Percentiles rank a stretch among this genome's conserved stretches.
phyloP scores from a whole-genome alignment of 1,140 invertebrate species.

The Gonioctena quinquepunctata region DNA sequence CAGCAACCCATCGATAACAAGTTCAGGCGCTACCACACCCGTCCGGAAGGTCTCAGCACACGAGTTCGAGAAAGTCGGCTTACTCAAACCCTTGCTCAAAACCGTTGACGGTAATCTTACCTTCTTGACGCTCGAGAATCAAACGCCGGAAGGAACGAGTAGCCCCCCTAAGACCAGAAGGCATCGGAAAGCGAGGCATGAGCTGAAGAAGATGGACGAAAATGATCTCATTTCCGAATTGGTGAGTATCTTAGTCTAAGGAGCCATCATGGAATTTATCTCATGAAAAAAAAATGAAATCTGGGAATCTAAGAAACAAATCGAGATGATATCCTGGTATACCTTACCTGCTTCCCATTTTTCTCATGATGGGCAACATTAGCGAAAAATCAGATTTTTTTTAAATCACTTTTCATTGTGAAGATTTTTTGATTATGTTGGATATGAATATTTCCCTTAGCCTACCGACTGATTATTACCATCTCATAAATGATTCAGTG shows the following conservation, averaged over 20 bases:
- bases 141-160: conserved; percentile 51
- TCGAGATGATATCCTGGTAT: too few species aligned
- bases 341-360: too few species aligned
- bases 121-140: conserved; percentile 68
- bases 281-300: too few species aligned
- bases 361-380: too few species aligned
- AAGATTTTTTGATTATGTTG: too few species aligned
- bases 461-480: too few species aligned
- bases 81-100: conserved; percentile 86
- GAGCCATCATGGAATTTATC: too few species aligned
- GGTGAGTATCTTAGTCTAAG: conserved; percentile 65
- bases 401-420: too few species aligned
- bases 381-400: too few species aligned
- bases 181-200: conserved; percentile 76
- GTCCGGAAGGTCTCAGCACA: conserved; percentile 95
- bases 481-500: too few species aligned
- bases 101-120: conserved; percentile 90
- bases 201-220: conserved; percentile 87
- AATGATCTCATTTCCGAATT: conserved; percentile 94
- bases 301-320: too few species aligned
- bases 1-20: conserved; percentile 62
- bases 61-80: conserved; percentile 90
- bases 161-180: conserved; percentile 61
- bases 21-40: conserved; percentile 84
- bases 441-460: too few species aligned